phyloP scores from a whole-genome alignment of 2,113 vertebrate genomes.

The cat (Felis catus) region DNA sequence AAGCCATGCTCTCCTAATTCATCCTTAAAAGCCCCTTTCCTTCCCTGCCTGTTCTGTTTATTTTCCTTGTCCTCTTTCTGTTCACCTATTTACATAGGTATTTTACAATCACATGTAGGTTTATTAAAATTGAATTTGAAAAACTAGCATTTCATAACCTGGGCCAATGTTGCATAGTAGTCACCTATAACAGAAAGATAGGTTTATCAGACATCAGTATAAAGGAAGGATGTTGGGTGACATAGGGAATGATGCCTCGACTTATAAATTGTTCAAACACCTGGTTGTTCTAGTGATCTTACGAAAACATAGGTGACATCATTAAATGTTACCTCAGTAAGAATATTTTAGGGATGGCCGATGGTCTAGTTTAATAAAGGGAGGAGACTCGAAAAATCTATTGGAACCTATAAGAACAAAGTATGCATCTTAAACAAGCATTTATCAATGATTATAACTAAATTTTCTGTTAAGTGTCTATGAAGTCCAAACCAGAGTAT shows the following conservation, averaged over 20 bases:
- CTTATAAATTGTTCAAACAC: not conserved
- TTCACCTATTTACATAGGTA: not conserved
- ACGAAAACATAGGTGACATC: not conserved
- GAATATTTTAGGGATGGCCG: not conserved
- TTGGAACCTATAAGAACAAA: not conserved
- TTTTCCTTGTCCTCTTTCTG: not conserved
- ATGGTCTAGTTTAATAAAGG: not conserved
- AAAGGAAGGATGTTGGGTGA: not conserved
- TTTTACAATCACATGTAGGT: not conserved
- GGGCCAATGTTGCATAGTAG: not conserved
- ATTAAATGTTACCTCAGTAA: not conserved
- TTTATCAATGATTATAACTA: not conserved
- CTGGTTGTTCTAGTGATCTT: not conserved
- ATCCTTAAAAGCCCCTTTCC: not conserved
- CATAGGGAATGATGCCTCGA: not conserved
- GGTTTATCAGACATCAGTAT: not conserved
- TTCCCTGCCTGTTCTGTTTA: not conserved
- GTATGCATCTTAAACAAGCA: not conserved
- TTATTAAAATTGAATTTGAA: constrained; percentile 8
- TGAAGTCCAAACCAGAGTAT: not conserved
- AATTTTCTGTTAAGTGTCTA: not conserved
- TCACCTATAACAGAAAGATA: not conserved
- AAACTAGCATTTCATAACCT: not conserved
- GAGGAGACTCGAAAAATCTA: not conserved
- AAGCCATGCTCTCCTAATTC: not conserved